phyloP scores from a whole-genome alignment of 2,888 invertebrate species.

The Clistopyga incitator region DNA sequence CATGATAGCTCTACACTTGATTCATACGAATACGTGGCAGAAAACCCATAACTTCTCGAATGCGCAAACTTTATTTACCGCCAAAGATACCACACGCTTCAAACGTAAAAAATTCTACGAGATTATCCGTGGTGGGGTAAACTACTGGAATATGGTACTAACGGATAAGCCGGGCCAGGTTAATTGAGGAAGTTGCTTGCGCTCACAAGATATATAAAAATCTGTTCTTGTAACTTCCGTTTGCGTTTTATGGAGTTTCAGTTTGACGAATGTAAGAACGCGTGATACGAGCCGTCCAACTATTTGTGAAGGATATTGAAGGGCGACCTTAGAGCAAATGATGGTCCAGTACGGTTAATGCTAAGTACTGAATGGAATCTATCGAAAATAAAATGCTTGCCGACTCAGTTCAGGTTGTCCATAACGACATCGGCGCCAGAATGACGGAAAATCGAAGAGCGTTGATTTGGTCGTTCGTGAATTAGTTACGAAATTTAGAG shows the following conservation, averaged over 20 bases:
- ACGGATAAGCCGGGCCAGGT: constrained; percentile 25
- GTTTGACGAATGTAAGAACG: neutral
- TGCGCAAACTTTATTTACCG: constrained; percentile 49
- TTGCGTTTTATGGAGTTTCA: constrained; percentile 1
- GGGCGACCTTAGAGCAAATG: neutral
- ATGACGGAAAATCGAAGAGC: constrained; percentile 81
- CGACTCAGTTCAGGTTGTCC: constrained; percentile 43
- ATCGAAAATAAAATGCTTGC: constrained; percentile 53
- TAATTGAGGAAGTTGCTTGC: constrained; percentile 45
- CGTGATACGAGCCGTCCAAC: constrained; percentile 25
- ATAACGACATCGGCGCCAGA: constrained; percentile 77
- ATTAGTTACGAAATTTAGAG: constrained; percentile 80
- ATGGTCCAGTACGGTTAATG: constrained; percentile 41
- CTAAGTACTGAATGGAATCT: constrained; percentile 30
- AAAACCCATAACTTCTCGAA: constrained; percentile 32
- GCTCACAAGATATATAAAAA: constrained; percentile 38
- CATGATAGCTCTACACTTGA: constrained; percentile 1
- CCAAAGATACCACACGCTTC: constrained; percentile 11
- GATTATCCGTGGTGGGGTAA: constrained; percentile 34
- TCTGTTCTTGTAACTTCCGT: constrained; percentile 30
- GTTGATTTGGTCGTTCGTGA: constrained; percentile 81
- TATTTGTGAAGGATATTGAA: constrained; percentile 11
- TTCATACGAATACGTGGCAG: neutral
- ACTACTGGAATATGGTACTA: constrained; percentile 26
- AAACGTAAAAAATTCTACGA: constrained; percentile 32